These are phyloP conservation scores for Nomada fabriciana DNA, from an alignment of 2,888 invertebrate genomes.

Conservation along the genomic window DNA sequence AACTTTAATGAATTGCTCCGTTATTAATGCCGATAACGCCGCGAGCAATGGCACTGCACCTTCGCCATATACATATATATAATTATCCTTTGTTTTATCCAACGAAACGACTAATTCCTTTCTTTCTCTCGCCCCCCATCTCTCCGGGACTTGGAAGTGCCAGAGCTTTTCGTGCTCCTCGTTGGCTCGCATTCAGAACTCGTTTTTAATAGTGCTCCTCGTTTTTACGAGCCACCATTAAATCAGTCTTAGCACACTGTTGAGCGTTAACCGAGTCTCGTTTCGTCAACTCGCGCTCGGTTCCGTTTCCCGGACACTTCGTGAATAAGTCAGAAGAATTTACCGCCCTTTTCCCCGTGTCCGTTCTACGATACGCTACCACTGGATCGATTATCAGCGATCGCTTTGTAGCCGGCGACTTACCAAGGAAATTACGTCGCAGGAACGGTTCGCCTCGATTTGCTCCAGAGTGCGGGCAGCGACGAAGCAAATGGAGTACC, in stretches of 20 bases:
- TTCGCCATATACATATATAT: neutral
- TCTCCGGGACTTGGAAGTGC: constrained; percentile 11
- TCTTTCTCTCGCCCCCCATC: neutral
- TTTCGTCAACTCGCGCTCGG: constrained; percentile 30
- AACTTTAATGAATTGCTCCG: constrained; percentile 67
- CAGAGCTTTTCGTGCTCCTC: constrained; percentile 32
- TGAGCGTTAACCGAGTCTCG: constrained; percentile 65
- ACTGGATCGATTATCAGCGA: constrained; percentile 36
- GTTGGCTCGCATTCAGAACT: constrained; percentile 71
- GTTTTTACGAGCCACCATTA: constrained; percentile 67
- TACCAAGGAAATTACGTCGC: constrained; percentile 46
- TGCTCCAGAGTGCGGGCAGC: neutral
- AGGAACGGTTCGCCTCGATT: constrained; percentile 36
- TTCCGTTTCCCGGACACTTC: neutral
- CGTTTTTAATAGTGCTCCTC: constrained; percentile 68
- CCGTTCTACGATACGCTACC: neutral
- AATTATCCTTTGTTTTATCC: constrained; percentile 32
- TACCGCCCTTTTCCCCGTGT: neutral
- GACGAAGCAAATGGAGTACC: constrained; percentile 35
- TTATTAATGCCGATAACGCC: constrained; percentile 59
- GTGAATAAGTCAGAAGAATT: constrained; percentile 20
- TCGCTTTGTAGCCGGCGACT: constrained; percentile 34
- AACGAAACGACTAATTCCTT: constrained; percentile 46
- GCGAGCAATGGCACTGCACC: constrained; percentile 1
- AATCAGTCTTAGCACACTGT: constrained; percentile 67